Evolutionary conservation across 2,888 invertebrate species (phyloP).

Genomic region (Norana najaformis): DNA sequence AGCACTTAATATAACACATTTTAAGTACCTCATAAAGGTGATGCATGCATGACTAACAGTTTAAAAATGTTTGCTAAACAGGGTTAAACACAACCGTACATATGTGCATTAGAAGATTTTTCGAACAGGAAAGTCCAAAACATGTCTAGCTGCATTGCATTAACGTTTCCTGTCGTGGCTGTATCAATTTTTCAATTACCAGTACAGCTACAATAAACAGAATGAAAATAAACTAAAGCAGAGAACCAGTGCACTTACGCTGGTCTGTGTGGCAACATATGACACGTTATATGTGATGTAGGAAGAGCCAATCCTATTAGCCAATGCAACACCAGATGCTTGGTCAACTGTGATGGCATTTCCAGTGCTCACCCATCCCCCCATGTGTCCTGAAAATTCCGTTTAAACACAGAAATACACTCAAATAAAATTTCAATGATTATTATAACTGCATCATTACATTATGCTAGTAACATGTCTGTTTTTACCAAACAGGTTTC

Average conservation of each 20-base stretch:
- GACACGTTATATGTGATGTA: conserved; percentile 43
- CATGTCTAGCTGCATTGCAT: neutral
- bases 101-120: too few relatives aligned
- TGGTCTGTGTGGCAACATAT: conserved; percentile 45
- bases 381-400: conserved; percentile 25
- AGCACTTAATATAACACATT: too few relatives aligned
- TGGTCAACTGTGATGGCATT: conserved; percentile 45
- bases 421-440: neutral
- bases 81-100: too few relatives aligned
- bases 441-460: neutral
- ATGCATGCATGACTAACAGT: too few relatives aligned
- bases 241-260: neutral
- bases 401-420: neutral
- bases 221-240: neutral
- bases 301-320: conserved; percentile 47
- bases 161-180: neutral
- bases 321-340: conserved; percentile 50
- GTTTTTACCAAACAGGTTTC: too few relatives aligned
- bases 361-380: conserved; percentile 49
- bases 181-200: too few relatives aligned
- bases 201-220: too few relatives aligned
- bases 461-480: neutral
- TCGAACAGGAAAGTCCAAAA: neutral
- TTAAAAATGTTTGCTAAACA: too few relatives aligned
- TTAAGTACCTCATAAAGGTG: too few relatives aligned